phyloP scores from a whole-genome alignment of 2,888 invertebrate genomes.

The Callimorpha dominula region DNA sequence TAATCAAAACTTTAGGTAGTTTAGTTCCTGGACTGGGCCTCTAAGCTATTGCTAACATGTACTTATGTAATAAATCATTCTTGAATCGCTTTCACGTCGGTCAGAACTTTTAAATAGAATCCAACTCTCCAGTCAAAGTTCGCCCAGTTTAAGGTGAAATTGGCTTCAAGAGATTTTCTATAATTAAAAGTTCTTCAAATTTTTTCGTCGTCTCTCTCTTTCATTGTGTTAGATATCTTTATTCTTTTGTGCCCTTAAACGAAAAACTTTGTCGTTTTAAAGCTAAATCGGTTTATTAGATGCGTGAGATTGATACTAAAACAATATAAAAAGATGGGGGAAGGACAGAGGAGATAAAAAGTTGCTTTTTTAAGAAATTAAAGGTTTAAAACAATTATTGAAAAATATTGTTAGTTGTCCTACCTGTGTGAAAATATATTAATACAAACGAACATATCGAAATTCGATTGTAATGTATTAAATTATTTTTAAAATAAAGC shows the following conservation, averaged over 20 bases:
- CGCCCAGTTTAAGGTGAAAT: conserved; percentile 55
- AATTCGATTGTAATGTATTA: too few species aligned
- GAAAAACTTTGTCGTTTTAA: conserved; percentile 24
- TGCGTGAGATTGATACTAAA: background rate
- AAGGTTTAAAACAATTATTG: background rate
- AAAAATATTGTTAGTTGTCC: too few species aligned
- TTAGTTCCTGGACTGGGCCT: too few species aligned
- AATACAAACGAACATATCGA: too few species aligned
- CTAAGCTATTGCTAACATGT: background rate
- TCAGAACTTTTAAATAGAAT: conserved; percentile 65
- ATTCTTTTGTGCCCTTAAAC: conserved; percentile 39
- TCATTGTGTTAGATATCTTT: conserved; percentile 44
- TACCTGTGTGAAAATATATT: too few species aligned
- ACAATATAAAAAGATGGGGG: background rate
- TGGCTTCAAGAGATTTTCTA: conserved; percentile 59
- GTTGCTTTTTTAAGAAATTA: background rate
- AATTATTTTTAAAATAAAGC: too few species aligned
- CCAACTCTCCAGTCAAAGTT: conserved; percentile 58
- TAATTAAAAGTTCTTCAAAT: conserved; percentile 64
- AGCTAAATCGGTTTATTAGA: conserved; percentile 11
- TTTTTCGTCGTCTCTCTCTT: conserved; percentile 44
- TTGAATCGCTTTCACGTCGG: conserved; percentile 57
- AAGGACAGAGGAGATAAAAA: background rate
- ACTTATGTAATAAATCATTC: conserved; percentile 61
- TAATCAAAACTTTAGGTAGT: too few species aligned